Evolutionary conservation across 2,888 invertebrate species (phyloP).

Genomic region (Nomada lathburiana): DNA sequence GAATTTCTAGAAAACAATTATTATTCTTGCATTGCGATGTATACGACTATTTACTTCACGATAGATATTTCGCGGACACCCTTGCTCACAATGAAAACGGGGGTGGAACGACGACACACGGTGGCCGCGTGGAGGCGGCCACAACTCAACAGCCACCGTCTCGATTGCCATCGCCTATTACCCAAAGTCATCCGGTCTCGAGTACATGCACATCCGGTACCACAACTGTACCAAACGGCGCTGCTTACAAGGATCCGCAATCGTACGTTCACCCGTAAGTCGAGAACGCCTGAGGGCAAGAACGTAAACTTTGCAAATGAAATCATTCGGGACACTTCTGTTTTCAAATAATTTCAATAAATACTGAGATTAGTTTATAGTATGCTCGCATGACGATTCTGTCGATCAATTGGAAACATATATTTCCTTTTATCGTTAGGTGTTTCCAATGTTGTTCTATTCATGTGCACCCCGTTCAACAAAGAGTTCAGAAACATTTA

Average conservation of each 20-base stretch:
- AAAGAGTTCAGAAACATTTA: no score
- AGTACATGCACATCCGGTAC: constrained; percentile 77
- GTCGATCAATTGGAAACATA: no score
- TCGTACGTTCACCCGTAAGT: constrained; percentile 83
- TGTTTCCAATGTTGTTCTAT: no score
- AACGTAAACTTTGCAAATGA: constrained; percentile 1
- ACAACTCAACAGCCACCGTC: constrained; percentile 75
- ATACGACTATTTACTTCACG: background rate
- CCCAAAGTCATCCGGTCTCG: constrained; percentile 78
- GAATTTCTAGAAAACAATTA: background rate
- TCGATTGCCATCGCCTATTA: constrained; percentile 76
- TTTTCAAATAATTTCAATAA: background rate
- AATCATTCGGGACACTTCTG: background rate
- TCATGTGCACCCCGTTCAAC: no score
- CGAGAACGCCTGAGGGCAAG: background rate
- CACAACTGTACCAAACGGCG: constrained; percentile 75
- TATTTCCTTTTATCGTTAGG: no score
- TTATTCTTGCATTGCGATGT: background rate
- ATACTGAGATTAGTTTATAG: background rate
- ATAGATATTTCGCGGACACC: constrained; percentile 85
- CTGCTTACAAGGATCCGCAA: constrained; percentile 81
- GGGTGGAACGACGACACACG: constrained; percentile 75
- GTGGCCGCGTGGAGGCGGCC: constrained; percentile 69
- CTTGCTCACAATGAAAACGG: constrained; percentile 85
- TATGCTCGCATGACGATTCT: no score